Conservation (phyloP, 2,888 invertebrate species). For the Eristalis intricaria region DNA sequence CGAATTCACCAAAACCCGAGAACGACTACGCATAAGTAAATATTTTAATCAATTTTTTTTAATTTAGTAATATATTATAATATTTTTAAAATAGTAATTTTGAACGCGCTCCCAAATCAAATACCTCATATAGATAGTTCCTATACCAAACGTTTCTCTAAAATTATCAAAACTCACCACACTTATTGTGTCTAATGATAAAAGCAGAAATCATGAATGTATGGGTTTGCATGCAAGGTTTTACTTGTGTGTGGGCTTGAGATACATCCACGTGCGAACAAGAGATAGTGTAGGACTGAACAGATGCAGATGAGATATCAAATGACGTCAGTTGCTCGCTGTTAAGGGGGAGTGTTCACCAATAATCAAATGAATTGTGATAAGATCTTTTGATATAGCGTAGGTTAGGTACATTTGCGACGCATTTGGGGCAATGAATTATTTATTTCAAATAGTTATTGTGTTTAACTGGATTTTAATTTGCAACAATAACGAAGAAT, state of each 20-base stretch:
- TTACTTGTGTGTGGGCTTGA: background rate
- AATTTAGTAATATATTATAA: no score
- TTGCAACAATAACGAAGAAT: no score
- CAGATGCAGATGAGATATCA: background rate
- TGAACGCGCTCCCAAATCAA: background rate
- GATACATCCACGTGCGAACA: background rate
- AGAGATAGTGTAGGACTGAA: background rate
- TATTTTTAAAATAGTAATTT: background rate
- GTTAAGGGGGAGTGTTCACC: background rate
- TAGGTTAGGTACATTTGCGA: background rate
- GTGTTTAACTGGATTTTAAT: no score
- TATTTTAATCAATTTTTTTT: no score
- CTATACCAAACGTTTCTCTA: background rate
- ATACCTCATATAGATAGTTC: background rate
- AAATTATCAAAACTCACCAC: background rate
- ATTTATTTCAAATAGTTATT: background rate
- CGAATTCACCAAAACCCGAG: no score
- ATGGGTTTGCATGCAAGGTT: background rate
- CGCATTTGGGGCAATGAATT: background rate
- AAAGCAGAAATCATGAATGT: background rate
- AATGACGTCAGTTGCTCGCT: background rate
- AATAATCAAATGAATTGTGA: background rate
- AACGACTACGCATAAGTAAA: no score
- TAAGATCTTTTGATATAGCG: background rate
- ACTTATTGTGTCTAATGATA: background rate